These are phyloP conservation scores for Trissolcus japonicus DNA, from an alignment of 2,888 invertebrate species.

Conservation along the genomic window DNA sequence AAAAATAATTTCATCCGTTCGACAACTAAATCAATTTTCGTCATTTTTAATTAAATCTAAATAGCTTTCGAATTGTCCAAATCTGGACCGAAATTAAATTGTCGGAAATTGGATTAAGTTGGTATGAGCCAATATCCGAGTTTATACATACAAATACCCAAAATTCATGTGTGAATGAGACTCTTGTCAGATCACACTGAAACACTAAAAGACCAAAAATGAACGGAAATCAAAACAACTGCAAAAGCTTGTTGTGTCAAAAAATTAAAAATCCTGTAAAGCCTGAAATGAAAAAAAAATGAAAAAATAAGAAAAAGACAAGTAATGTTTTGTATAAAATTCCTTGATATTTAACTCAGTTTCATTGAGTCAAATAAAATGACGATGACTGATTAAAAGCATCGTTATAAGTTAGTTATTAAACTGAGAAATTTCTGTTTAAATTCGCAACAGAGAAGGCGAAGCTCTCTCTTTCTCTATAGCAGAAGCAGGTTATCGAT, in stretches of 20 bases:
- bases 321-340: background rate
- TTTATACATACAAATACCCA: constrained; percentile 6
- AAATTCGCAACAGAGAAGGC: constrained; percentile 30
- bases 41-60: constrained; percentile 20
- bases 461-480: constrained; percentile 56
- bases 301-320: background rate
- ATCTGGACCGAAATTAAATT: constrained; percentile 21
- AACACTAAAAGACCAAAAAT: background rate
- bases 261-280: background rate
- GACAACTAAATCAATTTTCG: constrained; percentile 12
- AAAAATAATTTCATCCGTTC: constrained; percentile 2
- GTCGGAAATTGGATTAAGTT: constrained; percentile 27
- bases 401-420: constrained; percentile 32
- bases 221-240: background rate
- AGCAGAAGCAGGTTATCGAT: constrained; percentile 66
- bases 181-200: background rate
- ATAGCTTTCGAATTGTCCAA: constrained; percentile 5
- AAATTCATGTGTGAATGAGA: constrained; percentile 4
- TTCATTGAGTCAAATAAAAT: background rate
- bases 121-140: constrained; percentile 13
- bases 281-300: background rate
- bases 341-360: background rate
- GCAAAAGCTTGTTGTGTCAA: background rate
- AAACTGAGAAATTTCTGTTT: constrained; percentile 24
- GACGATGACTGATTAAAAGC: constrained; percentile 6